Evolutionary conservation across 2,113 vertebrate genomes (phyloP).

Genomic region (Crotalus tigris): DNA sequence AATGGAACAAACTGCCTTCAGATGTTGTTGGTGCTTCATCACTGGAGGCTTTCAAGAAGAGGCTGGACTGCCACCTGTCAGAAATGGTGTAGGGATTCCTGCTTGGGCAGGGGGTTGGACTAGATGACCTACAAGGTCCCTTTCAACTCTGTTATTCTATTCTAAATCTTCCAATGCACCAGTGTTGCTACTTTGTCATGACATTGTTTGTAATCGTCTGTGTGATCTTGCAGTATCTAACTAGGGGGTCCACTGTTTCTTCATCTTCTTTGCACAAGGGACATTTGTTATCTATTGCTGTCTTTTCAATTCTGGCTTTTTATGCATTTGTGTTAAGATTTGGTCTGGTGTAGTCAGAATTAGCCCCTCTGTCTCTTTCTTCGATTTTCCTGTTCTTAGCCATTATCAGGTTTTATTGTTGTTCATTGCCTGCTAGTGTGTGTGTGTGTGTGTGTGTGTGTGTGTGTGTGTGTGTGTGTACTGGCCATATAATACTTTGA

Average conservation of each 20-base stretch:
- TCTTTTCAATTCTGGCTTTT: background rate
- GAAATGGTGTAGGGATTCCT: too few relatives aligned
- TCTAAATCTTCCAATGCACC: background rate
- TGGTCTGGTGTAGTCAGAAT: background rate
- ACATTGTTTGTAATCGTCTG: background rate
- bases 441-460: background rate
- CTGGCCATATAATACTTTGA: background rate
- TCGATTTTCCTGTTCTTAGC: background rate
- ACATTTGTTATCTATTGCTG: background rate
- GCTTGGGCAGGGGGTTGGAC: too few relatives aligned
- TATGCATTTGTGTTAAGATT: background rate
- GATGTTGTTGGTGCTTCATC: too few relatives aligned
- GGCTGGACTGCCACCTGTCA: too few relatives aligned
- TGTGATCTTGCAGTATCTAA: background rate
- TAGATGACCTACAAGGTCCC: too few relatives aligned
- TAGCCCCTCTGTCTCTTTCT: background rate
- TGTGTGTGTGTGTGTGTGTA: background rate
- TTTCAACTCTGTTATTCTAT: too few relatives aligned
- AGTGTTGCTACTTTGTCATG: background rate
- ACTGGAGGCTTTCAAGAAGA: too few relatives aligned
- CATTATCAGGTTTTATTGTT: background rate
- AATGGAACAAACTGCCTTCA: too few relatives aligned
- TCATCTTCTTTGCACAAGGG: background rate
- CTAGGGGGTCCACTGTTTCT: background rate
- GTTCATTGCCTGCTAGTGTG: background rate